Conservation (phyloP, 2,113 vertebrate genomes). For the Seriola quinqueradiata region DNA sequence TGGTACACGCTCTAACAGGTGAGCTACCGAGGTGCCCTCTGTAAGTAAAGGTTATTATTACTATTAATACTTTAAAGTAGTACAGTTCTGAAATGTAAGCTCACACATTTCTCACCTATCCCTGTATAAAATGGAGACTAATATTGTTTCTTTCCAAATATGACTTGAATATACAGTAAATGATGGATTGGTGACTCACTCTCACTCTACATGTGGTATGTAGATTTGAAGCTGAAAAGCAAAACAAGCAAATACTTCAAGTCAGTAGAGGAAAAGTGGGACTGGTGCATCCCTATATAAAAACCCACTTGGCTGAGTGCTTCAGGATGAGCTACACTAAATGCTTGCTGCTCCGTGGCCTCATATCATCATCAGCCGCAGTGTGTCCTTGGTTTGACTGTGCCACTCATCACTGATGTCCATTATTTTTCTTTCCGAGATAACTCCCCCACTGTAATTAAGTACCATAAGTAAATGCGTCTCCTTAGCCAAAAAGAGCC, state of each 20-base stretch:
- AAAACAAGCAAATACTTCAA: neutral
- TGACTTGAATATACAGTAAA: constrained; percentile 3
- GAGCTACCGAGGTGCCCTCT: too few species aligned
- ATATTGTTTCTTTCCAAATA: constrained; percentile 1
- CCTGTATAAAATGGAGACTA: neutral
- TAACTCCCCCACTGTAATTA: constrained; percentile 55
- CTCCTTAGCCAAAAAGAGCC: constrained; percentile 25
- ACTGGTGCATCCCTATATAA: neutral
- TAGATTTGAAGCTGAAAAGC: neutral
- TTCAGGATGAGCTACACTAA: constrained; percentile 18
- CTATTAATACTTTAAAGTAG: neutral
- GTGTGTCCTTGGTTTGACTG: constrained; percentile 70
- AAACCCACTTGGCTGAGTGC: constrained; percentile 10
- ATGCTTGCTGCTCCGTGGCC: constrained; percentile 16
- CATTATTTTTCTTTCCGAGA: constrained; percentile 55
- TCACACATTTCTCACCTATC: neutral
- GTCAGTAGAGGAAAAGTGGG: neutral
- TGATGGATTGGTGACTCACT: neutral
- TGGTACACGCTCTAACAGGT: too few species aligned
- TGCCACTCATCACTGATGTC: constrained; percentile 48
- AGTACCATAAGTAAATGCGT: constrained; percentile 32
- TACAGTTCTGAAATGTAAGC: neutral
- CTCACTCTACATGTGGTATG: neutral
- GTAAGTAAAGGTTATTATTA: neutral
- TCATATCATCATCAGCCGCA: constrained; percentile 37